Base-by-base conservation (phyloP, 1,140 invertebrate species). In the Batillaria attramentaria region DNA sequence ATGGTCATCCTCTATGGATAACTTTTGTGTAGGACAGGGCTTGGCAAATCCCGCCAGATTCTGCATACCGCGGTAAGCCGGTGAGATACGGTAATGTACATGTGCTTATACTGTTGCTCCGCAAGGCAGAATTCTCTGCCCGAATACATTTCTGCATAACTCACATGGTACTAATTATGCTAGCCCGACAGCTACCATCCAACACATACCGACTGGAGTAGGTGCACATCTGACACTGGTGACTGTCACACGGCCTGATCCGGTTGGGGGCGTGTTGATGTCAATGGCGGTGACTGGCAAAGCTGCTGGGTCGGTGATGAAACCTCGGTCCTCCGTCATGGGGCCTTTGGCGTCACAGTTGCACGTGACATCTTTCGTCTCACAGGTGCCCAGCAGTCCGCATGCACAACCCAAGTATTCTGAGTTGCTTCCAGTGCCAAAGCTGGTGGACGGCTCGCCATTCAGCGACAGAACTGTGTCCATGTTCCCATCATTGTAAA, bases 301-400 rank as follows among this genome's bases (percentile, higher is more conserved):
- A 6, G 75, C 37, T 13, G 77, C 68, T n/a, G 73, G 78, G 50
- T 86, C 80, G 0, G 81, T 84, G 35, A 86, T 62, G 35, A 78
- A 74, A 16, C 88, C 87, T 31, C 81, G 77, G 28, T 89, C 88
- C 39, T 65, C 73, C 37, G 33, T 41, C 75, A 80, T 75, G 2
- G 76, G n/a, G 0, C 80, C 81, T 74, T 74, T 78, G 31, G 78
- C 77, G 77, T 88, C 85, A 80, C 88, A 89, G 39, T 84, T 81
- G 79, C 88, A 89, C 3, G 66, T 77, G 24, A 77, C 41, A 18
- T 68, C 73, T 0, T 72, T 66, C 0, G 78, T 78, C 8, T 24
- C n/a, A 78, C 88, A 89, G 0, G 84, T 87, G 16, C 70, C 76
- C 33, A 83, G 80, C 3, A 84, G 24, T 1, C 72, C 66, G 70